These are phyloP conservation scores for Eubasilissa regina DNA, from an alignment of 1,140 invertebrate species.

Conservation along the genomic window DNA sequence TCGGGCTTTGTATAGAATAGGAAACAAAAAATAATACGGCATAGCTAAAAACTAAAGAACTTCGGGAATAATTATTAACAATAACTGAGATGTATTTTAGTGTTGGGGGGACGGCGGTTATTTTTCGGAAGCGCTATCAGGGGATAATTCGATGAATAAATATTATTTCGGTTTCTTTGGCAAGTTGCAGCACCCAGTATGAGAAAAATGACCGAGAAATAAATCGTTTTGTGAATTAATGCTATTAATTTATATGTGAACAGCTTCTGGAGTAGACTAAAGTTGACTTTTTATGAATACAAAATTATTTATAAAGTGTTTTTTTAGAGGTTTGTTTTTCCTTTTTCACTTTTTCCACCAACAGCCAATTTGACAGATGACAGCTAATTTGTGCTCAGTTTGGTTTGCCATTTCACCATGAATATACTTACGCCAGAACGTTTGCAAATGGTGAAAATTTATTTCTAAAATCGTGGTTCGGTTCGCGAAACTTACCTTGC, in stretches of 20 bases:
- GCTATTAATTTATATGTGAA: background rate
- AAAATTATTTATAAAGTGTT: background rate
- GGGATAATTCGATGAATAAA: background rate
- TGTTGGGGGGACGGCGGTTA: too few relatives aligned
- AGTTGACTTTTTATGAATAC: background rate
- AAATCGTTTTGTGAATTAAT: background rate
- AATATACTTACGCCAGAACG: too few relatives aligned
- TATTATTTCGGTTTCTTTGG: background rate
- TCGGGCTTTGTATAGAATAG: constrained; percentile 40
- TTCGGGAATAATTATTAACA: background rate
- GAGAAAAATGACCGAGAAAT: background rate
- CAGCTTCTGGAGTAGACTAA: background rate
- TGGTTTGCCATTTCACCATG: too few relatives aligned
- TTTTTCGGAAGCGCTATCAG: too few relatives aligned
- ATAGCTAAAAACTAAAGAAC: background rate
- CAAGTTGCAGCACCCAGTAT: background rate
- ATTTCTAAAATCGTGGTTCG: too few relatives aligned
- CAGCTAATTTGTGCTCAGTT: too few relatives aligned
- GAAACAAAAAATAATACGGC: constrained; percentile 29
- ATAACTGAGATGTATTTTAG: too few relatives aligned
- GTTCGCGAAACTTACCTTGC: too few relatives aligned
- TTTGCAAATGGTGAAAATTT: too few relatives aligned
- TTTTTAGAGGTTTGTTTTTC: too few relatives aligned
- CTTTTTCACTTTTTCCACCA: too few relatives aligned
- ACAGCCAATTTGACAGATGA: too few relatives aligned